These are phyloP conservation scores for Pomatostomus ruficeps DNA, from an alignment of 2,113 vertebrate species.

Conservation along the genomic window DNA sequence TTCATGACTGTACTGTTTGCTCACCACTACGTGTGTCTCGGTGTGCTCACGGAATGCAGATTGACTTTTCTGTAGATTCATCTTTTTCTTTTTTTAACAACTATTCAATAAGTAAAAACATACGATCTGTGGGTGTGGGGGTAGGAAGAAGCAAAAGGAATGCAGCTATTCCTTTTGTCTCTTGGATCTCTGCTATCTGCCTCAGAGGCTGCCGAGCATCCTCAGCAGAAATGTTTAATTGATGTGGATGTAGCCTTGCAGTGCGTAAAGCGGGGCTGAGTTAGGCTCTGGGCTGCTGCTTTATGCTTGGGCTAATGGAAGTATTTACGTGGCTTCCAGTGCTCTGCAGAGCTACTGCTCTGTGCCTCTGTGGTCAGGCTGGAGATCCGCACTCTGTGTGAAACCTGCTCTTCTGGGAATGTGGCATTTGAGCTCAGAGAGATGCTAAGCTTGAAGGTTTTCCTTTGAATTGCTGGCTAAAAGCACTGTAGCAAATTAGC, in stretches of 20 bases:
- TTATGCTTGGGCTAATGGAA: not conserved
- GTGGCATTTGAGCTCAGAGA: not conserved
- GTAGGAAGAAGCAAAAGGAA: not conserved
- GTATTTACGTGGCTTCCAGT: not conserved
- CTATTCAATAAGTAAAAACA: not conserved
- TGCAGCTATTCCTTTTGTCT: not conserved
- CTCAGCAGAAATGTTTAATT: not conserved
- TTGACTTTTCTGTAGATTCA: not conserved
- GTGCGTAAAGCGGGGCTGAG: not conserved
- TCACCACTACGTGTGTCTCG: not conserved
- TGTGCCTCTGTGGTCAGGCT: not conserved
- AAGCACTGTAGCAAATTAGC: not conserved
- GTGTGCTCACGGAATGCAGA: not conserved
- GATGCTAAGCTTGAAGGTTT: not conserved
- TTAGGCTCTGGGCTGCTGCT: not conserved
- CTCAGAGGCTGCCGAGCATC: not conserved
- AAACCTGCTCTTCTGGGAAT: not conserved
- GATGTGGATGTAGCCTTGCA: not conserved
- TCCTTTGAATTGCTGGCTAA: not conserved
- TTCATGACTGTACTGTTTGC: not conserved
- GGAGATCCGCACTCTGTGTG: accelerated
- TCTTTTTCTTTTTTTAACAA: not conserved
- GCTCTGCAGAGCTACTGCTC: not conserved
- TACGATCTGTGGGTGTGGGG: not conserved
- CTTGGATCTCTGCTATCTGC: not conserved